Percentiles rank a stretch among this genome's conserved stretches.
phyloP scores from a whole-genome alignment of 2,113 vertebrate species.

The Hippocampus mohnikei region DNA sequence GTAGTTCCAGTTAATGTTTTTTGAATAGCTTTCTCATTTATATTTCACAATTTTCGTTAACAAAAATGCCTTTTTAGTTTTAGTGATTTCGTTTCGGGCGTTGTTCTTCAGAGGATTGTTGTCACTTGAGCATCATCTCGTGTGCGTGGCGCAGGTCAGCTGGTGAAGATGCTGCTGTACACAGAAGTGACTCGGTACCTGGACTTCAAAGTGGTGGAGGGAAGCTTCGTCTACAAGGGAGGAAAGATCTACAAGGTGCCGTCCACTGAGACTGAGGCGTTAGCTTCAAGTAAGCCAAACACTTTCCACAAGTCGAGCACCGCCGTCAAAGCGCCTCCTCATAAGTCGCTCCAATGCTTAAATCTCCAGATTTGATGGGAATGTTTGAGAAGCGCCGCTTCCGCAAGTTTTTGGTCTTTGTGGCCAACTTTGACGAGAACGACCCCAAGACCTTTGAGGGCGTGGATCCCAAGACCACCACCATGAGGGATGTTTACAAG shows the following conservation, averaged over 20 bases:
- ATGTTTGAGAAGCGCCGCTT: constrained; percentile 92
- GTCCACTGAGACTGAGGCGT: constrained; percentile 87
- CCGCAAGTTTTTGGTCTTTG: constrained; percentile 88
- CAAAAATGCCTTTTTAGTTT: no score
- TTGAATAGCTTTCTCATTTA: no score
- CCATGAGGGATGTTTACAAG: constrained; percentile 89
- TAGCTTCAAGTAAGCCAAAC: constrained; percentile 81
- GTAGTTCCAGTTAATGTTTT: no score
- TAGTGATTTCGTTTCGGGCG: no score
- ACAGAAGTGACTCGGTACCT: constrained; percentile 89
- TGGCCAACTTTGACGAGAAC: constrained; percentile 89
- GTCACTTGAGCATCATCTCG: not conserved
- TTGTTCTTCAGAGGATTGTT: no score
- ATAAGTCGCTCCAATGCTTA: not conserved
- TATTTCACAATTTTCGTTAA: no score
- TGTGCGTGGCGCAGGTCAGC: constrained; percentile 73
- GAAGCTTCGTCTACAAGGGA: constrained; percentile 89
- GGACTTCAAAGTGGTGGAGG: constrained; percentile 91
- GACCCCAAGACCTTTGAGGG: constrained; percentile 89
- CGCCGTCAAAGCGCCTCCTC: not conserved
- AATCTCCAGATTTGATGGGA: constrained; percentile 83
- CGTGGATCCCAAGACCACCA: constrained; percentile 82
- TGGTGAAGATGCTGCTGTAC: constrained; percentile 91
- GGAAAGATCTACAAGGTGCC: constrained; percentile 92
- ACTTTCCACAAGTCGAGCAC: not conserved